Evolutionary conservation across 2,113 vertebrate species (phyloP), one percentile per base, ranked within the genome.

Genomic region (Stigmatopora argus): DNA sequence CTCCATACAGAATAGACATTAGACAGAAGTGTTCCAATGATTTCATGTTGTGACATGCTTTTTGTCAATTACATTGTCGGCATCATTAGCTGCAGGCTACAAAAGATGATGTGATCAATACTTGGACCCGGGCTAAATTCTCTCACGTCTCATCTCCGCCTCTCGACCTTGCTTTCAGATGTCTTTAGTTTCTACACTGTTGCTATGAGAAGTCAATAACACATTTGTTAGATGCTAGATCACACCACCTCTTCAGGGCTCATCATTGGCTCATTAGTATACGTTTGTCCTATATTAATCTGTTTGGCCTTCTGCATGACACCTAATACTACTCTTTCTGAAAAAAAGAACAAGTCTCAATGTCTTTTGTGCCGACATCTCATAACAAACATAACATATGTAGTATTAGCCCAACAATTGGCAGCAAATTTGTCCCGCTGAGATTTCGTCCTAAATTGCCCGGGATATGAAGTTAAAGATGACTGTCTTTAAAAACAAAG

Each of bases 251-350:
- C 65, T 64, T 75, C 68, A n/a, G 73, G 71, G 75, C 86, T 83
- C 62, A 83, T 88, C 79, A 81, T 74, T 13, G 83, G 79, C 80
- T 86, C 84, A 83, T 90, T 89, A 88, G 83, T 70, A 73, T 75
- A 66, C 38, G 71, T 87, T 89, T 90, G 84, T 87, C 79, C 86
- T 64, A 47, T 65, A 84, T 90, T 69, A 82, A 89, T 81, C 83
- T 75, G 74, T 66, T 63, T 38, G 70, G 68, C 65, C 55, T 61
- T 67, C 66, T 2, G 67, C 69, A 69, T 74, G 78, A 84, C 80
- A 72, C 78, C 65, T 70, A 68, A 52, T 57, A 55, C 75, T 71
- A 83, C 69, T 63, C 71, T 61, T 48, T 67, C 74, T 23, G 9
- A 31, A 31, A n/a, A 55, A 15, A 17, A 26, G 14, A 14, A 55